phyloP scores from a whole-genome alignment of 2,113 vertebrate genomes.

The Isurus oxyrinchus region DNA sequence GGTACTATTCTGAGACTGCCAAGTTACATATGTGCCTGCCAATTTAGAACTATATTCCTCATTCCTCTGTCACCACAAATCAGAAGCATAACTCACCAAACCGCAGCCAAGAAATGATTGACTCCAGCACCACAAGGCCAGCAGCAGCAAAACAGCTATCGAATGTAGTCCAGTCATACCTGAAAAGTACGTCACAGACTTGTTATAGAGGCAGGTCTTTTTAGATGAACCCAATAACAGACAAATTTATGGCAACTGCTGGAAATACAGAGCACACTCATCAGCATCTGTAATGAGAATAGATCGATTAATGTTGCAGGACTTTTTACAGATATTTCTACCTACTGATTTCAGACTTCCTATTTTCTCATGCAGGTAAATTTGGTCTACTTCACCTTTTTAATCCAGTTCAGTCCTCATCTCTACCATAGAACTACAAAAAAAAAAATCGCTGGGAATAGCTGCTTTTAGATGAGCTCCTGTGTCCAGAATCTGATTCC shows the following conservation, averaged over 20 bases:
- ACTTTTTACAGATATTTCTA: neutral
- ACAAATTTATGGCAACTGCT: neutral
- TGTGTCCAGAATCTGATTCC: neutral
- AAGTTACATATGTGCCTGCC: neutral
- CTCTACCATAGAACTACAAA: neutral
- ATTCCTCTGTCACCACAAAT: constrained; percentile 18
- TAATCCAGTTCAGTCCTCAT: neutral
- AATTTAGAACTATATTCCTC: neutral
- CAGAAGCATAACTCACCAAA: neutral
- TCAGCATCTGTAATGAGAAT: neutral
- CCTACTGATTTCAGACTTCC: neutral
- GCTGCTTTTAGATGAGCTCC: neutral
- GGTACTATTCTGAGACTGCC: neutral
- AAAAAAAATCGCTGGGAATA: neutral
- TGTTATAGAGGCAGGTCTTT: neutral
- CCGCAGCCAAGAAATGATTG: neutral
- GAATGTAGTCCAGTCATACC: neutral
- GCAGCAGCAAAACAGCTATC: neutral
- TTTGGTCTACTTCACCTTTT: neutral
- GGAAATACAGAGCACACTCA: neutral
- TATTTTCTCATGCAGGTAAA: neutral
- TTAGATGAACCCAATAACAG: neutral
- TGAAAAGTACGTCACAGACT: neutral
- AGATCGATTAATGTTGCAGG: neutral
- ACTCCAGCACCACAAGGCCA: neutral